Conservation (phyloP, 2,113 vertebrate genomes). For the Hydropotes inermis region DNA sequence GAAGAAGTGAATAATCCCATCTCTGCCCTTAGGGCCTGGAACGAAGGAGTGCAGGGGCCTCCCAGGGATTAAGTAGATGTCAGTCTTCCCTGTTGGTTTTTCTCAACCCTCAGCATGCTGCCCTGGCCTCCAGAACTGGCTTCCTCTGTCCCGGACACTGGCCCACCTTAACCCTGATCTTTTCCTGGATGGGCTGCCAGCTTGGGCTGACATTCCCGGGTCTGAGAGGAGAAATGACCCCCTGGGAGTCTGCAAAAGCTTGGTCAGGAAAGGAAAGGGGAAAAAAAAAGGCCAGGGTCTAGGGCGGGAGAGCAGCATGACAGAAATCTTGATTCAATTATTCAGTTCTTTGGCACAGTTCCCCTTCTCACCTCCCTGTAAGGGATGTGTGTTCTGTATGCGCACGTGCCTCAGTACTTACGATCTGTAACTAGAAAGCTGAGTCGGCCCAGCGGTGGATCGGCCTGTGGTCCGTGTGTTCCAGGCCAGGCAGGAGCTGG, state of each 20-base stretch:
- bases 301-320: conserved; percentile 28
- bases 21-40: background rate
- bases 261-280: background rate
- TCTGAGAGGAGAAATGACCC: conserved; percentile 23
- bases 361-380: conserved; percentile 20
- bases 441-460: rapidly evolving
- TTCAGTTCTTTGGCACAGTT: conserved; percentile 15
- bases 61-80: background rate
- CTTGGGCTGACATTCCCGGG: background rate
- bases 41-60: background rate
- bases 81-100: background rate
- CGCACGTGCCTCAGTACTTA: background rate
- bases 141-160: background rate
- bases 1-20: background rate
- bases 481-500: rapidly evolving
- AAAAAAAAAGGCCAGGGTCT: background rate
- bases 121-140: background rate
- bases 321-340: conserved; percentile 68
- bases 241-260: conserved; percentile 39
- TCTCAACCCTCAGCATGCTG: background rate
- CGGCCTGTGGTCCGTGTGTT: background rate
- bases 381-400: conserved; percentile 13
- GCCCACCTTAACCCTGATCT: background rate
- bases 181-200: background rate
- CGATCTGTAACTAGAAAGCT: background rate